phyloP scores from a whole-genome alignment of 2,888 invertebrate genomes.

The Luperina nickerlii region DNA sequence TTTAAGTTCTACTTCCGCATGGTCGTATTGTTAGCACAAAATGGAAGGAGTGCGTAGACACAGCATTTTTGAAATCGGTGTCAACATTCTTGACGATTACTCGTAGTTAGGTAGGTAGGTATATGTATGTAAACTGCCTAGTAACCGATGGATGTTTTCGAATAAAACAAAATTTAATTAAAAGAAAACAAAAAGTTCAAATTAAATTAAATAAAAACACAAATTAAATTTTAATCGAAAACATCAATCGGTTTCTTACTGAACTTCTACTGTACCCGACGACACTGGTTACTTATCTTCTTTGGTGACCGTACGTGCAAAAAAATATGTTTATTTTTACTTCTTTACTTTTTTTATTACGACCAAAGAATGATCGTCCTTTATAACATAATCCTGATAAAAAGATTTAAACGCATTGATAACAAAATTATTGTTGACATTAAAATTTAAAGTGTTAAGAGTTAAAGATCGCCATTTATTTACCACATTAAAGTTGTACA shows the following conservation, averaged over 20 bases:
- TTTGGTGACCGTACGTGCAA: no score
- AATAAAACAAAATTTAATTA: no score
- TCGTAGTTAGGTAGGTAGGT: not conserved
- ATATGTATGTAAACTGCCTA: no score
- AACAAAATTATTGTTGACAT: conserved; percentile 16
- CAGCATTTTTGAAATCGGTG: conserved; percentile 44
- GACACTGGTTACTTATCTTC: no score
- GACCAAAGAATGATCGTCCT: not conserved
- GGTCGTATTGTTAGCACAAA: conserved; percentile 24
- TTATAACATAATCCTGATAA: not conserved
- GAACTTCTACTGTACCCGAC: no score
- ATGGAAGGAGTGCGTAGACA: conserved; percentile 31
- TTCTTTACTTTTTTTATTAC: no score
- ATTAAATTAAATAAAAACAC: no score
- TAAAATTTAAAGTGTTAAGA: conserved; percentile 16
- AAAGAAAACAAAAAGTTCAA: no score
- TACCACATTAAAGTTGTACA: conserved; percentile 18
- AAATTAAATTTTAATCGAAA: no score
- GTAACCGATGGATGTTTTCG: no score
- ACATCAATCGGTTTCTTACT: no score
- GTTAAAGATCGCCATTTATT: conserved; percentile 16
- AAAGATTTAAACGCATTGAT: conserved; percentile 29
- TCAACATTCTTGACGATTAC: conserved; percentile 26
- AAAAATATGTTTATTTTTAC: no score
- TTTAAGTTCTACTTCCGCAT: conserved; percentile 42